Percentiles rank a stretch among this genome's conserved stretches.
Conservation (phyloP, 2,113 vertebrate genomes). For the Nothocercus julius region DNA sequence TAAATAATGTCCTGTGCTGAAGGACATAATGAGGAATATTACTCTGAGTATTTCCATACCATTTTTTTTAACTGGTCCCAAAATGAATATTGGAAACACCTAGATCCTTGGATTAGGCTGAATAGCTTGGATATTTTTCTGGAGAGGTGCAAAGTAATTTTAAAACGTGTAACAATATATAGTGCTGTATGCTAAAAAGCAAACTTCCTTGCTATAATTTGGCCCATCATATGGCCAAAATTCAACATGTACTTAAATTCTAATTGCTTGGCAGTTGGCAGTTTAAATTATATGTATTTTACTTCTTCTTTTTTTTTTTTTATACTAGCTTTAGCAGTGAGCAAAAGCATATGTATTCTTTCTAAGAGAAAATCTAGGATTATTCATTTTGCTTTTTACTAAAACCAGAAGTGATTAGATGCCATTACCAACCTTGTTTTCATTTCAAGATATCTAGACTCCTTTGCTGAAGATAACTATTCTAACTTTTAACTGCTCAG, state of each 20-base stretch:
- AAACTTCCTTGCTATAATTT: neutral
- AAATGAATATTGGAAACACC: neutral
- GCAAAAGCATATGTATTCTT: neutral
- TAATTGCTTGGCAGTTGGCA: neutral
- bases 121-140: neutral
- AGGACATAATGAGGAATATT: neutral
- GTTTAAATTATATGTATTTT: neutral
- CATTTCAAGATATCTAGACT: neutral
- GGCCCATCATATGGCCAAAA: neutral
- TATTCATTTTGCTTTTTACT: neutral
- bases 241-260: neutral
- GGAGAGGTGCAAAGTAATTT: neutral
- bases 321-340: neutral
- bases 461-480: neutral
- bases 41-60: neutral
- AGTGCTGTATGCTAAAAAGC: neutral
- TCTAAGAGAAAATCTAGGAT: neutral
- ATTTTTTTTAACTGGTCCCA: neutral
- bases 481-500: neutral
- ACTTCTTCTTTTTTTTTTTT: neutral
- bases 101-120: neutral
- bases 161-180: neutral
- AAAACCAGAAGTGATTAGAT: constrained; percentile 14
- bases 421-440: neutral
- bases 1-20: neutral